Evolutionary conservation across 2,888 invertebrate species (phyloP), one percentile per base, ranked within the genome.

Genomic region (Autographa gamma): DNA sequence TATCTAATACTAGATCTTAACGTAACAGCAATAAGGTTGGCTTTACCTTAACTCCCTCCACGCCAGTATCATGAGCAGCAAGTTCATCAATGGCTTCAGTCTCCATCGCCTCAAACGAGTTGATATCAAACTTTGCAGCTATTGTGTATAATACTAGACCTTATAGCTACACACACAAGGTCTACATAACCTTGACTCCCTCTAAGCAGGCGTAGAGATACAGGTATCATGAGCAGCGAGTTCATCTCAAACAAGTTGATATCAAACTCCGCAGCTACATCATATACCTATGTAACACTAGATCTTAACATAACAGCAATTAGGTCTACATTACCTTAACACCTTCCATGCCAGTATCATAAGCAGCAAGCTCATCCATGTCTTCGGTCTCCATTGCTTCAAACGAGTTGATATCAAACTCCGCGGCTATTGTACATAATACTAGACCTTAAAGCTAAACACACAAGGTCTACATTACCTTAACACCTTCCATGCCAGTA

Each of bases 191-290:
- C 92, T 89, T 93, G 77, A 90, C 88, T 1, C 90, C 90, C 14
- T 93, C 93, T n/a, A n/a, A n/a, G n/a, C 0, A 73, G 76, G 0
- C 87, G 86, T 0, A n/a, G n/a, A n/a, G n/a, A n/a, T n/a, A n/a
- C n/a, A n/a, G n/a, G 83, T 76, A n/a, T 79, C 82, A 8, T 87
- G 85, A 0, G 86, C 65, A 77, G 92, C 93, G 80, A 97, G 92
- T 19, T 96, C 95, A 70, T 96, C 93, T 97, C 97, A 80, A 97
- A 97, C 66, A 96, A 96, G 75, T 97, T 97, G 59, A 98, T 97
- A 86, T 99, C 98, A 83, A 99, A 99, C 91, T 99, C 99, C 76
- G 97, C 96, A 0, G 97, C 96, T 82, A 97, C n/a, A n/a, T n/a
- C n/a, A n/a, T n/a, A n/a, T n/a, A n/a, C n/a, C n/a, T n/a, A n/a